These are phyloP conservation scores for Eupeodes latifasciatus DNA, from an alignment of 2,888 invertebrate species.

Conservation along the genomic window DNA sequence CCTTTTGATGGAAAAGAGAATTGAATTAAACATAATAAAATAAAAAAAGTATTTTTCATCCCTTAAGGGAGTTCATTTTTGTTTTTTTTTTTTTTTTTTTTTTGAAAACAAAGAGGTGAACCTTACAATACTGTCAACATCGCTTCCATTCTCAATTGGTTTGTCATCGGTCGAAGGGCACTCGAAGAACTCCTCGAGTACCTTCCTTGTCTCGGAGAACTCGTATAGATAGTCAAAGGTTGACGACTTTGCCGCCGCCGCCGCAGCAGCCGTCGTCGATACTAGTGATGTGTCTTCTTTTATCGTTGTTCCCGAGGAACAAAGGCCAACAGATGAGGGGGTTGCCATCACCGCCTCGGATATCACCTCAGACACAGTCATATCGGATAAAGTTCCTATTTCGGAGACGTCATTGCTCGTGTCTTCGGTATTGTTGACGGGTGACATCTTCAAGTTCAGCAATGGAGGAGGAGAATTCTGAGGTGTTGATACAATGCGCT, in stretches of 20 bases:
- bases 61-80: conserved; percentile 32
- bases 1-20: conserved; percentile 80
- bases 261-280: conserved; percentile 69
- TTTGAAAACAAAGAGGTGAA: conserved; percentile 42
- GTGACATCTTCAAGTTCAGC: conserved; percentile 78
- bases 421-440: conserved; percentile 83
- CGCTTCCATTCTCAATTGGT: conserved; percentile 84
- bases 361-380: conserved; percentile 82
- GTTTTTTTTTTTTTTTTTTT: not conserved
- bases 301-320: conserved; percentile 70
- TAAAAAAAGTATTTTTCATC: conserved; percentile 29
- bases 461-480: conserved; percentile 80
- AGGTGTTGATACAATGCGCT: conserved; percentile 83
- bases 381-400: conserved; percentile 84
- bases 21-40: conserved; percentile 10
- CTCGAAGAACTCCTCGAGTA: conserved; percentile 95
- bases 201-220: conserved; percentile 95
- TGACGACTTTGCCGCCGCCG: conserved; percentile 84
- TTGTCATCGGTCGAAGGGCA: conserved; percentile 89
- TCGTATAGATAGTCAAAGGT: conserved; percentile 95
- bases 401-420: conserved; percentile 84
- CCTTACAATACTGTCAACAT: conserved; percentile 84
- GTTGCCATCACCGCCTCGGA: conserved; percentile 73
- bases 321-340: conserved; percentile 58
- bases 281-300: conserved; percentile 56